phyloP scores from a whole-genome alignment of 2,113 vertebrate genomes.

The Takifugu flavidus region DNA sequence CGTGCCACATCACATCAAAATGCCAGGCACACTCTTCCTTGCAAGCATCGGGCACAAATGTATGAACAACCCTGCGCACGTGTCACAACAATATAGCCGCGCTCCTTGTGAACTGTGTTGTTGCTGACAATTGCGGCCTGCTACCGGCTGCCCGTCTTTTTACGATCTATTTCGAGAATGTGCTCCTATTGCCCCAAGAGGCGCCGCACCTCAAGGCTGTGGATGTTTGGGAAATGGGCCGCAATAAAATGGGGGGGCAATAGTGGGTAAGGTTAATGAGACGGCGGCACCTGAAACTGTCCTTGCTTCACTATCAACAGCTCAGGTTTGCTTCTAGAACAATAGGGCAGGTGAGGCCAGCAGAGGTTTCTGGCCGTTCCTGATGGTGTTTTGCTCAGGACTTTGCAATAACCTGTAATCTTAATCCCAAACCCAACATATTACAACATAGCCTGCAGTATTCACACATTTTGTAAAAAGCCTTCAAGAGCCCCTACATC shows the following conservation, averaged over 20 bases:
- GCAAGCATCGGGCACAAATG: constrained; percentile 11
- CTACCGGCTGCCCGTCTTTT: constrained; percentile 48
- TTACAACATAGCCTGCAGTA: too few relatives aligned
- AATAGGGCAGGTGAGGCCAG: too few relatives aligned
- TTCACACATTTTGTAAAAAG: too few relatives aligned
- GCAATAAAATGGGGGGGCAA: constrained; percentile 52
- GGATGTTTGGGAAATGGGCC: constrained; percentile 75
- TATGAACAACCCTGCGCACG: constrained; percentile 42
- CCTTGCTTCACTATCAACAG: too few relatives aligned
- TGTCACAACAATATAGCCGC: constrained; percentile 58
- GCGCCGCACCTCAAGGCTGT: constrained; percentile 57
- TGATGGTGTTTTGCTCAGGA: too few relatives aligned
- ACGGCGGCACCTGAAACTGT: too few relatives aligned
- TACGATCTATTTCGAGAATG: constrained; percentile 55
- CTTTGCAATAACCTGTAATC: too few relatives aligned
- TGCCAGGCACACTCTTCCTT: constrained; percentile 23
- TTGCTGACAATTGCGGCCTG: constrained; percentile 60
- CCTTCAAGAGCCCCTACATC: too few relatives aligned
- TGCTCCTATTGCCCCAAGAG: constrained; percentile 58
- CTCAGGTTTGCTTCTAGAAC: too few relatives aligned
- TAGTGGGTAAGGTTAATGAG: too few relatives aligned
- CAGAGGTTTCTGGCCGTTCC: too few relatives aligned
- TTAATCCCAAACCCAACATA: too few relatives aligned
- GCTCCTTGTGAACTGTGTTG: constrained; percentile 59
- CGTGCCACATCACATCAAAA: constrained; percentile 46